These are phyloP conservation scores for Leptobrachium leishanense DNA, from an alignment of 2,113 vertebrate species.

Conservation along the genomic window DNA sequence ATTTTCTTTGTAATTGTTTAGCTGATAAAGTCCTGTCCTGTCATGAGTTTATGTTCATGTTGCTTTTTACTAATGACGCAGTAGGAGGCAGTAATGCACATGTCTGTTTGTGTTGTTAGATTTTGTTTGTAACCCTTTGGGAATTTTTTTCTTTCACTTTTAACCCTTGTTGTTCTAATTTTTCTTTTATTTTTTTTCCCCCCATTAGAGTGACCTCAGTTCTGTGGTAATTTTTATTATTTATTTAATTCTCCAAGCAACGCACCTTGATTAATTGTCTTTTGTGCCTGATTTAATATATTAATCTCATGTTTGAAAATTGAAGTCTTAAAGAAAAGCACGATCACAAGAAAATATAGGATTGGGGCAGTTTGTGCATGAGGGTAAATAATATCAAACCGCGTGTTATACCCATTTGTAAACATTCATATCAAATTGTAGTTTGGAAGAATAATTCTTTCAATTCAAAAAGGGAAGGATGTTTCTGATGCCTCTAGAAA, in stretches of 20 bases:
- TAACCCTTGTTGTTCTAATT: slow-evolving; percentile 93
- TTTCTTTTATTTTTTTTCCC: slow-evolving; percentile 93
- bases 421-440: too few relatives aligned
- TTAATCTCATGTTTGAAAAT: slow-evolving; percentile 67
- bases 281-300: slow-evolving; percentile 68
- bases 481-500: too few relatives aligned
- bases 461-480: too few relatives aligned
- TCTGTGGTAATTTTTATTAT: slow-evolving; percentile 97
- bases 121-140: slow-evolving; percentile 63
- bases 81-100: slow-evolving; percentile 66
- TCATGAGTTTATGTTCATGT: slow-evolving; percentile 52
- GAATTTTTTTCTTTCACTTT: slow-evolving; percentile 80
- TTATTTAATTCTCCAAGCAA: slow-evolving; percentile 83
- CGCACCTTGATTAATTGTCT: slow-evolving; percentile 70
- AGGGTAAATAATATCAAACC: too few relatives aligned
- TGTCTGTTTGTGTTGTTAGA: slow-evolving; percentile 64
- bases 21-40: not conserved
- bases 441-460: too few relatives aligned
- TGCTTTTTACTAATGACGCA: slow-evolving; percentile 70
- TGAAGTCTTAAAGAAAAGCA: slow-evolving; percentile 74
- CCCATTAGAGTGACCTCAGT: slow-evolving; percentile 99
- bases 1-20: not conserved
- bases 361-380: too few relatives aligned
- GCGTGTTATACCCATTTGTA: too few relatives aligned
- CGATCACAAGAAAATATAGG: slow-evolving; percentile 56